Evolutionary conservation across 1,140 invertebrate species (phyloP), one percentile per base, ranked within the genome.

Genomic region (Proales similis): DNA sequence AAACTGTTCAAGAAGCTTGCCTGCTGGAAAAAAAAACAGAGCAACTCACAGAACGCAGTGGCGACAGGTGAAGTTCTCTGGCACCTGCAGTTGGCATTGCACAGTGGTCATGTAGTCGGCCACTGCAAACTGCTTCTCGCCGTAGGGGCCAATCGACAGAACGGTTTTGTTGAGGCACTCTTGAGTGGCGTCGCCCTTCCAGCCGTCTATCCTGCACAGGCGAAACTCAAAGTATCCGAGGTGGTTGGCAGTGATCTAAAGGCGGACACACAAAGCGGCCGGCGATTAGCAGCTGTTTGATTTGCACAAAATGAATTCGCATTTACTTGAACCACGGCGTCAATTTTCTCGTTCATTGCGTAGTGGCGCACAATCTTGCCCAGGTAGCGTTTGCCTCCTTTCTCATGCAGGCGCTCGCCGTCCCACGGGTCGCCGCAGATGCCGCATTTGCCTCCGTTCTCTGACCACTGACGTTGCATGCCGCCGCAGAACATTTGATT

Each of bases 191-290:
- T 65, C 45, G 4, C 60, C 66, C 11, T 20, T 65, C 5, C 65
- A 60, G 67, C 90, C 84, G 1, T 81, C 83, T n/a, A 75, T 43
- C 7, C 74, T 69, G 66, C 71, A 72, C 22, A 72, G 48, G 36
- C 65, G 53, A 62, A 72, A 71, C 42, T 71, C 67, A 30, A 72
- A 70, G 63, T 65, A 71, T 0, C 70, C 70, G 11, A 39, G 22
- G 42, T 71, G 70, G 63, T 68, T 70, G n/a, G 69, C 69, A 36
- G 70, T 71, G 2, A 71, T 64, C 12, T 71, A 64, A n/a, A 69
- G 63, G 12, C 17, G 14, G 12, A 68, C 53, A 7, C 64, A 26
- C n/a, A n/a, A n/a, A n/a, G n/a, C n/a, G n/a, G n/a, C n/a, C n/a
- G n/a, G n/a, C n/a, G n/a, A n/a, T n/a, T n/a, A n/a, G n/a, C n/a